Base-by-base conservation (phyloP, 2,888 invertebrate genomes). In the Hypomecis punctinalis region DNA sequence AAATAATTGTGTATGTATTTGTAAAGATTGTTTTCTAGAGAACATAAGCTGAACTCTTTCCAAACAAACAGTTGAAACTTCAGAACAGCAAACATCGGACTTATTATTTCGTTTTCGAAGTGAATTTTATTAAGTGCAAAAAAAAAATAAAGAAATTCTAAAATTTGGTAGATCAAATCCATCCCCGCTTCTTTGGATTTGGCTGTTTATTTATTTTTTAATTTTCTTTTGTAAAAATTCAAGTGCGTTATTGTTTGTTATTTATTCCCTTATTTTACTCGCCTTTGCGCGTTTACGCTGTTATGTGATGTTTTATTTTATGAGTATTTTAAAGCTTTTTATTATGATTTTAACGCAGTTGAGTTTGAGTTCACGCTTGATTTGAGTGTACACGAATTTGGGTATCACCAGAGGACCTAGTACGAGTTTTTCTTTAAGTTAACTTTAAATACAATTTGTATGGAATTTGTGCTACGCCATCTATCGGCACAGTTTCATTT, bases 241-340 rank as follows among this genome's bases (percentile, higher is more conserved):
- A 63, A 68, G 45, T 60, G 66, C 61, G 61, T 72, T 64, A 58
- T 54, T n/a, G n/a, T n/a, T n/a, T n/a, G n/a, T n/a, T n/a, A n/a
- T 56, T 45, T n/a, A 39, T 6, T 11, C 3, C 36, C 6, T 39
- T 40, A 7, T 40, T 47, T 23, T 35, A 35, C 48, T 9, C 9
- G 51, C 36, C 0, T 6, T 6, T 37, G 23, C 23, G 5, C 8
- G 6, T 11, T 51, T 51, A 0, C 39, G 9, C 8, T 39, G 3
- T 5, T 37, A 51, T 39, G 11, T 40, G 0, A 5, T 23, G 39
- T 39, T 35, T 33, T 43, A 13, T 69, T 42, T 46, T 49, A 23
- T 69, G 42, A 53, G 33, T 63, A 23, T 42, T 48, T 47, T 51
- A 11, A 37, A 39, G 51, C 36, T 51, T 52, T 47, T 47, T 23